These are phyloP conservation scores for Cynopterus brachyotis DNA, from an alignment of 2,113 vertebrate genomes.

Conservation along the genomic window DNA sequence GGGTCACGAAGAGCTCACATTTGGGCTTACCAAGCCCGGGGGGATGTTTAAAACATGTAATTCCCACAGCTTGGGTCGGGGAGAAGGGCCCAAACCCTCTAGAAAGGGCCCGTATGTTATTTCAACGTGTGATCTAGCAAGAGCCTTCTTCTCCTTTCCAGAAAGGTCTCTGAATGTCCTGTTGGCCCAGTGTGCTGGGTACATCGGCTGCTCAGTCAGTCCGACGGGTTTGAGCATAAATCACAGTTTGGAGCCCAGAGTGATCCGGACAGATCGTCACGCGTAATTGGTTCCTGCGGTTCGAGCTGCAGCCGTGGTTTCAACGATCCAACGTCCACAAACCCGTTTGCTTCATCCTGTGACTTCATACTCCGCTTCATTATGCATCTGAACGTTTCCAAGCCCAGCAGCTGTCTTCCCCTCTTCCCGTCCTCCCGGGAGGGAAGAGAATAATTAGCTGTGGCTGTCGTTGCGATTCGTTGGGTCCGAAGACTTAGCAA, in stretches of 20 bases:
- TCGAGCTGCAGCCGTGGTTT: not conserved
- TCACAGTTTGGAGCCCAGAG: not conserved
- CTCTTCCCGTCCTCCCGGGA: constrained; percentile 80
- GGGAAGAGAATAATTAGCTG: not conserved
- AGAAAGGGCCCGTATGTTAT: not conserved
- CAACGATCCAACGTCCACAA: not conserved
- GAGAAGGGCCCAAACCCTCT: not conserved
- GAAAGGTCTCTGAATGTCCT: not conserved
- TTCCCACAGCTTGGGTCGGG: not conserved
- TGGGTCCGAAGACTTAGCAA: not conserved
- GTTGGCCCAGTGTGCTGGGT: not conserved
- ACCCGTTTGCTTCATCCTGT: constrained; percentile 73
- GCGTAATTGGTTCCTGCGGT: not conserved
- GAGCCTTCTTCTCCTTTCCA: not conserved
- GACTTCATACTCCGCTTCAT: constrained; percentile 82
- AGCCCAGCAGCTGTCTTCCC: constrained; percentile 75
- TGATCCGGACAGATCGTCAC: not conserved
- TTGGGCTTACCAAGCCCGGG: not conserved
- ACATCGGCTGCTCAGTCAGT: not conserved
- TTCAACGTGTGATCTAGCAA: not conserved
- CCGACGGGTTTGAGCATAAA: not conserved
- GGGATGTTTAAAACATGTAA: not conserved
- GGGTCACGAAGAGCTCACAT: not conserved
- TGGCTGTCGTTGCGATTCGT: not conserved
- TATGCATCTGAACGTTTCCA: constrained; percentile 80